These are phyloP conservation scores for Tragelaphus buxtoni DNA, from an alignment of 2,113 vertebrate species.

Conservation along the genomic window DNA sequence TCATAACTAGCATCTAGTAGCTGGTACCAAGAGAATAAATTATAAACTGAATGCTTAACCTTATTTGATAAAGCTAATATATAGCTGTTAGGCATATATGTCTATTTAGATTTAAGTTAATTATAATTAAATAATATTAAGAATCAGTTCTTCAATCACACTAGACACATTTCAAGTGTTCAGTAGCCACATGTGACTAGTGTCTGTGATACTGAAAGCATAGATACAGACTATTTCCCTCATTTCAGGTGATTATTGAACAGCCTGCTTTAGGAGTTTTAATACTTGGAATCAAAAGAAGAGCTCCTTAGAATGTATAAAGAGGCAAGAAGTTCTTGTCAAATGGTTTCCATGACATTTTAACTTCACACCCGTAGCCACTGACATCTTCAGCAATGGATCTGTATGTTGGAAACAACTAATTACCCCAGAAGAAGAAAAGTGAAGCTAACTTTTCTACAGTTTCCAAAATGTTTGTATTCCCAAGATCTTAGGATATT, in stretches of 20 bases:
- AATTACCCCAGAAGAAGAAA: neutral
- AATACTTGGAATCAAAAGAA: neutral
- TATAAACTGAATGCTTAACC: neutral
- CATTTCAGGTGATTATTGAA: neutral
- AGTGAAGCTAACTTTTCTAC: neutral
- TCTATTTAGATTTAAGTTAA: neutral
- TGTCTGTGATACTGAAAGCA: neutral
- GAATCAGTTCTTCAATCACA: neutral
- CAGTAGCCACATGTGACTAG: neutral
- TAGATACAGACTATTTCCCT: neutral
- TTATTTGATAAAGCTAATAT: neutral
- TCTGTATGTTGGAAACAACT: neutral
- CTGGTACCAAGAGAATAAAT: neutral
- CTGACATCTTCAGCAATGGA: neutral
- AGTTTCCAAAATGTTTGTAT: neutral
- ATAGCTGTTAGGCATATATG: neutral
- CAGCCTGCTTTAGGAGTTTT: neutral
- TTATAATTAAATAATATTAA: slow-evolving; percentile 3
- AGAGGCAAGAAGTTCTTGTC: neutral
- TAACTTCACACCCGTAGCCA: neutral
- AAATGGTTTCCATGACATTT: slow-evolving; percentile 20
- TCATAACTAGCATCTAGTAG: neutral
- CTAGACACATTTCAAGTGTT: neutral
- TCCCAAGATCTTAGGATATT: neutral
- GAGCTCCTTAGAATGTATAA: neutral